Evolutionary conservation across 1,140 invertebrate species (phyloP), one percentile per base, ranked within the genome.

Genomic region (Aphidius gifuensis): DNA sequence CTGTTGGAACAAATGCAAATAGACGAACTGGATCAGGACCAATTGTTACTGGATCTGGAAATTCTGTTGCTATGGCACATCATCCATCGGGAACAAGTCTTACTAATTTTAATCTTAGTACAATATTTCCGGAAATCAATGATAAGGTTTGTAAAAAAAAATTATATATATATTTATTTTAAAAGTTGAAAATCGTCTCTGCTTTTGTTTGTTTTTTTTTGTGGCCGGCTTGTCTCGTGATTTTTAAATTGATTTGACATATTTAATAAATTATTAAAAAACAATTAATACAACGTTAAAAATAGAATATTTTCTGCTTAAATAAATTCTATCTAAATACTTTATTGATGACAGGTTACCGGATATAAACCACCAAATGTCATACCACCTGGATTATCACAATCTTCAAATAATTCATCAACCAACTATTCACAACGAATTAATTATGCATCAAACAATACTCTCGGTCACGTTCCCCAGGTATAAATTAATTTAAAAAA

Each of bases 81-180:
- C 76, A 76, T 73, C 76, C 78, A 0, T 79, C 77, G 3, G 82
- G 83, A 57, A 85, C 83, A 0, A 85, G 84, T 67, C 76, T 88
- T 9, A 86, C 86, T 0, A 88, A 88, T 64, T 88, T 88, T 67
- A 88, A 88, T 76, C 72, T 88, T 38, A 86, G 85, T 61, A 86
- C 87, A 0, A 88, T 88, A 60, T 88, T 88, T 70, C 87, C 87
- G 7, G 87, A 88, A 71, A 88, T 88, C 60, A 87, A 87, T 72
- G 83, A 84, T 69, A 87, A 87, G 82, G 86, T 87, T 71, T 71
- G 60, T 60, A 32, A 32, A 32, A 32, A 32, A 32, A 32, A 32
- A 32, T 32, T 32, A 59, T 57, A 21, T 4, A 11, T 21, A 9
- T 61, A 6, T 54, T 65, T 9, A 9, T 38, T 32, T 32, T 51